Evolutionary conservation across 2,888 invertebrate genomes (phyloP).

Genomic region (Ormia ochracea): DNA sequence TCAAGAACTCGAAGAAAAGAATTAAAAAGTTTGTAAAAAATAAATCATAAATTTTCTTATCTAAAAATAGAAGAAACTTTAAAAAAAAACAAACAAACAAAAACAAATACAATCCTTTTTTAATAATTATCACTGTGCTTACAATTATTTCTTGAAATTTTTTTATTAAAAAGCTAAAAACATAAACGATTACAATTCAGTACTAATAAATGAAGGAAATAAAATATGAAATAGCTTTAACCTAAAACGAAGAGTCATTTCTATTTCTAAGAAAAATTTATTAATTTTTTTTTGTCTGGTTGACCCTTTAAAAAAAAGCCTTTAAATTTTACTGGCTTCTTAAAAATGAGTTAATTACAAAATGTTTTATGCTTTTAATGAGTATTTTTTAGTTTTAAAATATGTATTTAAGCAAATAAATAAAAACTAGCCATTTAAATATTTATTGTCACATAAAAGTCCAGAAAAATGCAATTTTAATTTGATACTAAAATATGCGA

Average conservation of each 20-base stretch:
- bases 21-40: slow-evolving; percentile 51
- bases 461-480: slow-evolving; percentile 63
- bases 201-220: slow-evolving; percentile 1
- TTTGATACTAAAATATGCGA: slow-evolving; percentile 65
- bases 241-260: slow-evolving; percentile 2
- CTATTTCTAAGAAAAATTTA: slow-evolving; percentile 27
- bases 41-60: slow-evolving; percentile 62
- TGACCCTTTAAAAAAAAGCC: not conserved
- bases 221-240: slow-evolving; percentile 11
- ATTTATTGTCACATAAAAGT: slow-evolving; percentile 64
- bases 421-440: slow-evolving; percentile 50
- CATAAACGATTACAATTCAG: slow-evolving; percentile 6
- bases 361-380: slow-evolving; percentile 13
- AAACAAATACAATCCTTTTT: slow-evolving; percentile 5
- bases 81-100: slow-evolving; percentile 1
- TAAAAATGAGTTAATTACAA: slow-evolving; percentile 59
- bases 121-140: slow-evolving; percentile 10
- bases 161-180: slow-evolving; percentile 28
- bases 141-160: slow-evolving; percentile 37
- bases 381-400: slow-evolving; percentile 5
- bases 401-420: not conserved
- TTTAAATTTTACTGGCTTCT: slow-evolving; percentile 36
- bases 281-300: not conserved
- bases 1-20: slow-evolving; percentile 34
- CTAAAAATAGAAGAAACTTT: slow-evolving; percentile 52